Evolutionary conservation across 2,113 vertebrate genomes (phyloP), one percentile per base, ranked within the genome.

Genomic region (Otis tarda): DNA sequence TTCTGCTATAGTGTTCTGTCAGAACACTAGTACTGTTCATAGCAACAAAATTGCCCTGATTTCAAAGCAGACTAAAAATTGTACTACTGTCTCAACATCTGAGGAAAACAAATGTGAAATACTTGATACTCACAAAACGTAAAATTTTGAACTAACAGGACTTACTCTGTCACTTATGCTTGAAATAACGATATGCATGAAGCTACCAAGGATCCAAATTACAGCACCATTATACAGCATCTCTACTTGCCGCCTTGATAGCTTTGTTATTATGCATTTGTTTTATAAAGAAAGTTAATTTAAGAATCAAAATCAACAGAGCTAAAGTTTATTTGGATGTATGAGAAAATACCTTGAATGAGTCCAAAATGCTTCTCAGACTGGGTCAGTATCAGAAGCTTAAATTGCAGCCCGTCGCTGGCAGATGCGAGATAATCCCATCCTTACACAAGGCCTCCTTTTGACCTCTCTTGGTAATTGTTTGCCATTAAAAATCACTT

Each of bases 401-500:
- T 80, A 88, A 70, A 3, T 25, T 83, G 69, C 53, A 31, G n/a
- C 27, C n/a, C 53, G 50, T 21, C 17, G 0, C 55, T 87, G 65
- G 84, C 84, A 93, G 87, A 87, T 81, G 89, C 30, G 53, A 76
- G 57, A 79, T 90, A 94, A 95, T 91, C 67, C 50, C 28, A 79
- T 70, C 61, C 50, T 87, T 83, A 85, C 21, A 67, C 41, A 73
- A 74, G 50, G 52, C 7, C 47, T 77, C 55, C 33, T 88, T 87
- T 88, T 81, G 79, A 88, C 59, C 76, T 77, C 88, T 82, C 56
- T 30, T 41, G 41, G n/a, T 70, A 90, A 93, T 14, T 80, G 83
- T 77, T 3, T 90, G 75, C 24, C 59, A 83, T 76, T 76, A 93
- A 85, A 85, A 90, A 90, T 78, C 19, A 80, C 90, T 78, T 89